Evolutionary conservation across 2,888 invertebrate species (phyloP).

Genomic region (Tetropium fuscum): DNA sequence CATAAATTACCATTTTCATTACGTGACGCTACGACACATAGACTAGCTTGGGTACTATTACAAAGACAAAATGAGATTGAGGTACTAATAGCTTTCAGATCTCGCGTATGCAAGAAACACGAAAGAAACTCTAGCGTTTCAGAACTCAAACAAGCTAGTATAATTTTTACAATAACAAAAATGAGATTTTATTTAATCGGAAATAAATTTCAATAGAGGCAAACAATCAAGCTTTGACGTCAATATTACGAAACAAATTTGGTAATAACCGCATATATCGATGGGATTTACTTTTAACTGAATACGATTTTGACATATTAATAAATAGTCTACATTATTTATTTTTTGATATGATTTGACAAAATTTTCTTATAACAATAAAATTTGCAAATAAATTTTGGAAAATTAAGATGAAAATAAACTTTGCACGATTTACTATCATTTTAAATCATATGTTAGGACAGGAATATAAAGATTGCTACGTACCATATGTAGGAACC

Average conservation of each 20-base stretch:
- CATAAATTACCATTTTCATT: constrained; percentile 7
- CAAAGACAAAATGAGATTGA: not conserved
- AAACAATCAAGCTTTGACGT: constrained; percentile 21
- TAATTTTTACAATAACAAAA: constrained; percentile 23
- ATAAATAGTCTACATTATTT: no score
- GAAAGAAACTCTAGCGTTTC: constrained; percentile 7
- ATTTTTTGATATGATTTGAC: no score
- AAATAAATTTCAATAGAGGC: constrained; percentile 23
- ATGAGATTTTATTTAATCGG: constrained; percentile 18
- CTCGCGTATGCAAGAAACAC: not conserved
- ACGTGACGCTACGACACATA: constrained; percentile 10
- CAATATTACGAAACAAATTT: constrained; percentile 23
- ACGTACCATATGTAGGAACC: no score
- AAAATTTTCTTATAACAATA: no score
- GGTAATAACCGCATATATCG: constrained; percentile 23
- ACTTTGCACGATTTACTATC: no score
- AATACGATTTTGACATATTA: constrained; percentile 17
- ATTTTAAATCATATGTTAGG: no score
- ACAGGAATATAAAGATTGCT: no score
- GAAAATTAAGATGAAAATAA: no score
- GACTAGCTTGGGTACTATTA: constrained; percentile 16
- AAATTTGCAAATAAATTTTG: no score
- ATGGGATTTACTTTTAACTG: constrained; percentile 18
- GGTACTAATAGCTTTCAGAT: not conserved
- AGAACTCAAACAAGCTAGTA: constrained; percentile 16